These are phyloP conservation scores for Xyrauchen texanus DNA, from an alignment of 2,113 vertebrate species.

Conservation along the genomic window DNA sequence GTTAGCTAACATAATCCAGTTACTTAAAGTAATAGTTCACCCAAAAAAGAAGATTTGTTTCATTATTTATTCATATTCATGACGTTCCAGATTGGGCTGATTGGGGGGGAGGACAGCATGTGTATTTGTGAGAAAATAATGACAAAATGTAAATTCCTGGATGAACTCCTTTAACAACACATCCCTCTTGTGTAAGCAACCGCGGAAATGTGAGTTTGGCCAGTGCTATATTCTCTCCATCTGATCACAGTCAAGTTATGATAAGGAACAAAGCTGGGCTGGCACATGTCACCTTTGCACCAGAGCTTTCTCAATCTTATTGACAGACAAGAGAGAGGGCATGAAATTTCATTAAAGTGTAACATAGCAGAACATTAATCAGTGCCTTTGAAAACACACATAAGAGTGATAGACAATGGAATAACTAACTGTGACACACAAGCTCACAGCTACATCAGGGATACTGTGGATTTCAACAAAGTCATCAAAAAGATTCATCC, in stretches of 20 bases:
- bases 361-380: slow-evolving; percentile 64
- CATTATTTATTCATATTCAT: too few relatives aligned
- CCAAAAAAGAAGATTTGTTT: too few relatives aligned
- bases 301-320: slow-evolving; percentile 47
- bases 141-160: too few relatives aligned
- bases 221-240: neutral
- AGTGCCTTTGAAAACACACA: slow-evolving; percentile 59
- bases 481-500: slow-evolving; percentile 53
- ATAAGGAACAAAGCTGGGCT: slow-evolving; percentile 41
- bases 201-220: neutral
- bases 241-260: neutral
- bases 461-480: slow-evolving; percentile 54
- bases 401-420: slow-evolving; percentile 63
- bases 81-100: too few relatives aligned
- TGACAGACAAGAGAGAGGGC: slow-evolving; percentile 59
- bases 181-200: too few relatives aligned
- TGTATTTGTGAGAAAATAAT: too few relatives aligned
- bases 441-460: slow-evolving; percentile 44
- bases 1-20: too few relatives aligned
- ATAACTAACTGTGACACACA: slow-evolving; percentile 61
- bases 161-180: too few relatives aligned
- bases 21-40: too few relatives aligned
- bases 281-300: slow-evolving; percentile 45
- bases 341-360: slow-evolving; percentile 67
- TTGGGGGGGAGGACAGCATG: too few relatives aligned